Base-by-base conservation (phyloP, 2,888 invertebrate genomes). In the Aethes cnicana region DNA sequence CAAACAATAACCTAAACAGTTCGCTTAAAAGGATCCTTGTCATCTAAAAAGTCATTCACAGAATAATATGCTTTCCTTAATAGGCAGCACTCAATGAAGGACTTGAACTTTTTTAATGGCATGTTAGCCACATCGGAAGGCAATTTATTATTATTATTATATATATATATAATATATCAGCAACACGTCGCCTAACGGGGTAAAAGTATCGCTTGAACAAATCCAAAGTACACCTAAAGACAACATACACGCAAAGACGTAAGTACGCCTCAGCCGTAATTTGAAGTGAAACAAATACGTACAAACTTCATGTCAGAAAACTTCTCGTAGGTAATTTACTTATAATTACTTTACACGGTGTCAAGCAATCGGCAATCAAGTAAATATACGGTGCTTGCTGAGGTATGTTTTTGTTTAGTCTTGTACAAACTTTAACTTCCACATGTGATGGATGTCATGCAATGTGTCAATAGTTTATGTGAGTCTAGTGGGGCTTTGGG, bases 281-380 rank as follows among this genome's bases (percentile, higher is more conserved):
- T 30, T 28, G 14, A 17, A 16, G 28, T 36, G 8, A 26, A 42
- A 26, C 20, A 42, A 43, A 23, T 43, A 21, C 9, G 35, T 28
- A 35, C 30, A 30, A 47, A 44, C 36, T 43, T 37, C 12, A 6
- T 9, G 28, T 12, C 9, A 36, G 30, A 17, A 21, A 37, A 50
- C 28, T 49, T 33, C 35, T 11, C 14, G 43, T 44, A 43, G 16
- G 28, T 23, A 50, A 50, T 44, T 47, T 44, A 44, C 43, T 36
- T 37, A 44, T 36, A 50, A 50, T 50, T 43, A 44, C 43, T 50
- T 50, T 48, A 2, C 43, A 25, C 43, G 21, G 30, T 30, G 50
- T 30, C n/a, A n/a, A n/a, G n/a, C n/a, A n/a, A n/a, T n/a, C 37
- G 18, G 30, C 43, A 50, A 50, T 50, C 30, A 44, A 37, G 30